phyloP scores from a whole-genome alignment of 1,140 invertebrate species.

The Dreissena polymorpha region DNA sequence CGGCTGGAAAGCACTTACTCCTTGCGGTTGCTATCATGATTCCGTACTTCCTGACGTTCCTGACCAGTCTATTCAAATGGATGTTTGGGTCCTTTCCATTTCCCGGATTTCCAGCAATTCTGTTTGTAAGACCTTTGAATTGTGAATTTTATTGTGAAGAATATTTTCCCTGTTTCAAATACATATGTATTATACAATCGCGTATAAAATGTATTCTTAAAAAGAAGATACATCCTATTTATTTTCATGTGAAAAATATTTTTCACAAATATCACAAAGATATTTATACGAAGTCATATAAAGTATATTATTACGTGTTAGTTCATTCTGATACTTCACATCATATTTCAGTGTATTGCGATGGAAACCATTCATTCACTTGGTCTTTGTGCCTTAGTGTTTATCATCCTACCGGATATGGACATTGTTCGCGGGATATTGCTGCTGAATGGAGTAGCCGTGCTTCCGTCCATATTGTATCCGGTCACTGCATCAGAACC shows the following conservation, averaged over 20 bases:
- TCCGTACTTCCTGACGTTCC: constrained; percentile 36
- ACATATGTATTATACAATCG: no score
- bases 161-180: not conserved
- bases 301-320: no score
- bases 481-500: constrained; percentile 20
- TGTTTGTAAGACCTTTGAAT: constrained; percentile 18
- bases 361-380: constrained; percentile 33
- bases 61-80: constrained; percentile 39
- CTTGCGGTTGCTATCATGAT: constrained; percentile 26
- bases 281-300: no score
- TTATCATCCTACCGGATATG: constrained; percentile 33
- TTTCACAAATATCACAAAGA: no score
- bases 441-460: constrained; percentile 15
- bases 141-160: not conserved
- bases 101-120: not conserved
- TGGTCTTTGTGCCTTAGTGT: constrained; percentile 21
- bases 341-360: constrained; percentile 38
- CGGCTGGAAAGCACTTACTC: constrained; percentile 21
- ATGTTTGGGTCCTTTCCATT: constrained; percentile 24
- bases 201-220: not conserved
- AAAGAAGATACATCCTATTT: constrained; percentile 1
- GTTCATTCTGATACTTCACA: not conserved
- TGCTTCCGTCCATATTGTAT: constrained; percentile 22
- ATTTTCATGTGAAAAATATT: no score
- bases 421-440: constrained; percentile 25